These are phyloP conservation scores for Drosophila monieri DNA, from an alignment of 2,888 invertebrate genomes.

Conservation along the genomic window DNA sequence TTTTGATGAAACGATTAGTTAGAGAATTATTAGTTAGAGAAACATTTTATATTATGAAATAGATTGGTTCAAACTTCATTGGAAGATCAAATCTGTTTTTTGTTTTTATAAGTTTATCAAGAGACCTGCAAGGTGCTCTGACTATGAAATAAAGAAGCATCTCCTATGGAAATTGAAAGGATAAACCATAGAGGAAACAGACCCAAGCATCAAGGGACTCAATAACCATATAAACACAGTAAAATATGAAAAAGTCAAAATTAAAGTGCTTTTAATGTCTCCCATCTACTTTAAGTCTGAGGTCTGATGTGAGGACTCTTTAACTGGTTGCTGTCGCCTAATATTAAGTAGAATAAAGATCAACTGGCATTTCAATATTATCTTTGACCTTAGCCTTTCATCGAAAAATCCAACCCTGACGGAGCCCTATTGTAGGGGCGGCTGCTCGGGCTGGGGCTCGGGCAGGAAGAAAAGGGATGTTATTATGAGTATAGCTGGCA, in stretches of 20 bases:
- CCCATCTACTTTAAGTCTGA: background rate
- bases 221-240: too few relatives aligned
- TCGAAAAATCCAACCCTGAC: conserved; percentile 53
- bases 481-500: conserved; percentile 80
- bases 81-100: too few relatives aligned
- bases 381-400: conserved; percentile 79
- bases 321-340: conserved; percentile 30
- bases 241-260: too few relatives aligned
- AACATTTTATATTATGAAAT: background rate
- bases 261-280: background rate
- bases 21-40: background rate
- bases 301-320: conserved; percentile 15
- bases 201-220: too few relatives aligned
- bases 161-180: too few relatives aligned
- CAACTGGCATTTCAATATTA: conserved; percentile 80
- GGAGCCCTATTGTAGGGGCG: conserved; percentile 45
- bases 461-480: conserved; percentile 38
- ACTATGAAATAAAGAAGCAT: too few relatives aligned
- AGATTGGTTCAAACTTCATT: too few relatives aligned
- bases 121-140: too few relatives aligned
- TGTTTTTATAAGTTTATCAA: too few relatives aligned
- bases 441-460: conserved; percentile 35
- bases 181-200: too few relatives aligned
- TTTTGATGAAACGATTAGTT: background rate
- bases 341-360: conserved; percentile 75